A percentile compares a stretch with the other conserved stretches of the same genome.
phyloP scores from a whole-genome alignment of 2,888 invertebrate species.

The Micropterix aruncella region DNA sequence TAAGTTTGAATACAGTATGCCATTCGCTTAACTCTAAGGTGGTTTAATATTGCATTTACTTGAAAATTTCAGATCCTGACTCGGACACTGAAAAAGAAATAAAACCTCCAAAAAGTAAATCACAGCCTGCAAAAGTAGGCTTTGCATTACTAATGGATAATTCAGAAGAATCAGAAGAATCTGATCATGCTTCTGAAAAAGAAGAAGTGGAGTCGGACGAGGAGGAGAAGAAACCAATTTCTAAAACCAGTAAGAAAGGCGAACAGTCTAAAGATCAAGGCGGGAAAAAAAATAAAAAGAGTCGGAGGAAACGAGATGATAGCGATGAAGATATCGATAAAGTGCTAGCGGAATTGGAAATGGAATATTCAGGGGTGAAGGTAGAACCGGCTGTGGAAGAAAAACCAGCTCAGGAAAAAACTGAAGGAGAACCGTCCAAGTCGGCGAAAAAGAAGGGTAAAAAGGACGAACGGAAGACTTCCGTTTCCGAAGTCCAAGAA shows the following conservation, averaged over 20 bases:
- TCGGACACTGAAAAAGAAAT: conserved; percentile 28
- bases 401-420: conserved; percentile 15
- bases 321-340: conserved; percentile 75
- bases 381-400: conserved; percentile 31
- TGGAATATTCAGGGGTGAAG: conserved; percentile 61
- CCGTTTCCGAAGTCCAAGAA: conserved; percentile 19
- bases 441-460: conserved; percentile 25
- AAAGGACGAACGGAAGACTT: conserved; percentile 21
- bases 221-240: conserved; percentile 26
- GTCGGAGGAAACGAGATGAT: conserved; percentile 57
- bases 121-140: conserved; percentile 32
- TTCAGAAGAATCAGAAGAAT: conserved; percentile 39
- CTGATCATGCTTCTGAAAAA: conserved; percentile 25
- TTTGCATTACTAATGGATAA: conserved; percentile 57
- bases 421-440: conserved; percentile 21
- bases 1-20: neutral
- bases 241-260: conserved; percentile 25
- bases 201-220: conserved; percentile 26
- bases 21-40: conserved; percentile 2
- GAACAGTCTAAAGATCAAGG: conserved; percentile 25
- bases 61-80: conserved; percentile 19
- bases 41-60: conserved; percentile 1
- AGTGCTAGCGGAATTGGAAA: conserved; percentile 67
- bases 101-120: conserved; percentile 26
- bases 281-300: conserved; percentile 60